Evolutionary conservation across 1,140 invertebrate species (phyloP).

Genomic region (Berghia stephanieae): DNA sequence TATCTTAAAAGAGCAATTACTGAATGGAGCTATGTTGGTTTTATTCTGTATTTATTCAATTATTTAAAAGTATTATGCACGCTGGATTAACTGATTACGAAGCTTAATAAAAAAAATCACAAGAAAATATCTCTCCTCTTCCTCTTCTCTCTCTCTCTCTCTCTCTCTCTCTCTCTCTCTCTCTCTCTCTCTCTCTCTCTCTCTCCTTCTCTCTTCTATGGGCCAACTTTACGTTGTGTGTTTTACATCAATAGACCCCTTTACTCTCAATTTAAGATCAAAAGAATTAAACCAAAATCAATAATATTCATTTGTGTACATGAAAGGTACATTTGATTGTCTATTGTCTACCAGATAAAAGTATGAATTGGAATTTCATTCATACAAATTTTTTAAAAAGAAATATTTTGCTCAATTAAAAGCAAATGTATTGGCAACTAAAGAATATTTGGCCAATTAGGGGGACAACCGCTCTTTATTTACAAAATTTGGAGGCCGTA

Average conservation of each 20-base stretch:
- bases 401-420: no score
- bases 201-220: conserved; percentile 26
- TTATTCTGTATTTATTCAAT: background rate
- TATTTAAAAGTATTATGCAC: no score
- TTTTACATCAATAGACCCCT: background rate
- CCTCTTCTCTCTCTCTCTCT: background rate
- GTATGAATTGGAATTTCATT: conserved; percentile 25
- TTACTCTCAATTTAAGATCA: background rate
- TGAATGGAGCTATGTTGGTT: background rate
- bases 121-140: background rate
- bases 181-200: conserved; percentile 26
- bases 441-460: no score
- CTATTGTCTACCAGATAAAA: background rate
- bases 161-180: conserved; percentile 20
- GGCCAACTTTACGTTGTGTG: conserved; percentile 11
- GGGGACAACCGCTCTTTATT: no score
- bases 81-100: no score
- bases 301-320: background rate
- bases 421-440: no score
- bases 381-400: background rate
- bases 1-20: background rate
- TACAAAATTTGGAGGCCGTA: no score
- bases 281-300: background rate
- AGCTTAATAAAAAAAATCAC: no score
- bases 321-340: background rate